Conservation (phyloP, 37 sponge, comb jelly and placozoan genomes). For the Ianthella basta region DNA sequence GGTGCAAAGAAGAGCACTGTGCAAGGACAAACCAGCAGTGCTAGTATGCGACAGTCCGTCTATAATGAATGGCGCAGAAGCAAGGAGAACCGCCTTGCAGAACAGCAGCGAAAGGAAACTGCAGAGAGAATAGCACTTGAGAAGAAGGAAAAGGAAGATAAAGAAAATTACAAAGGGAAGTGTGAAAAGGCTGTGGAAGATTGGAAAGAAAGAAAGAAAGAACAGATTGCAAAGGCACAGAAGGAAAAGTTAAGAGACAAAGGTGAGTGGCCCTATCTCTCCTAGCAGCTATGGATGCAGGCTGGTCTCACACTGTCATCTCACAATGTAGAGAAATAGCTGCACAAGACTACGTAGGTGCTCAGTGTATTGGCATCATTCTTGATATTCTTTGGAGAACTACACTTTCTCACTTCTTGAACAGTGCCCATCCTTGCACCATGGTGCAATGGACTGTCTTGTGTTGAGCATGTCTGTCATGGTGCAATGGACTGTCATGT, state of each 20-base stretch:
- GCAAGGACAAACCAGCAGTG: neutral
- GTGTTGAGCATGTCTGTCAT: too few species aligned
- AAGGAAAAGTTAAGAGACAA: neutral
- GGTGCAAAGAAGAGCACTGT: too few species aligned
- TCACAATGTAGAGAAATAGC: too few species aligned
- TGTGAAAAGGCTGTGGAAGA: conserved; percentile 17
- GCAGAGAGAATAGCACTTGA: neutral
- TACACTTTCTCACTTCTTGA: too few species aligned
- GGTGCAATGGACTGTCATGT: too few species aligned
- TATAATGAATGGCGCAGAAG: conserved; percentile 15
- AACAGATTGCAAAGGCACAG: neutral
- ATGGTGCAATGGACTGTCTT: too few species aligned
- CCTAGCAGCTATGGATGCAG: too few species aligned
- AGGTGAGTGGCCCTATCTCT: neutral
- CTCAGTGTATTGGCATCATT: too few species aligned
- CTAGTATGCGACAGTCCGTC: conserved; percentile 1
- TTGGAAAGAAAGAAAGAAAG: conserved; percentile 7
- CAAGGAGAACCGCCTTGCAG: neutral
- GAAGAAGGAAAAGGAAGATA: neutral
- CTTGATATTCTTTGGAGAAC: too few species aligned
- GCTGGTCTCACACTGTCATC: too few species aligned
- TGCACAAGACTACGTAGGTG: too few species aligned
- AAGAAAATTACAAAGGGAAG: conserved; percentile 2
- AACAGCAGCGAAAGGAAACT: neutral
- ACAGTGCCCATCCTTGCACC: too few species aligned